A percentile compares a stretch with the other conserved stretches of the same genome.
Evolutionary conservation across 1,140 invertebrate species (phyloP).

Genomic region (Pomacea maculata): DNA sequence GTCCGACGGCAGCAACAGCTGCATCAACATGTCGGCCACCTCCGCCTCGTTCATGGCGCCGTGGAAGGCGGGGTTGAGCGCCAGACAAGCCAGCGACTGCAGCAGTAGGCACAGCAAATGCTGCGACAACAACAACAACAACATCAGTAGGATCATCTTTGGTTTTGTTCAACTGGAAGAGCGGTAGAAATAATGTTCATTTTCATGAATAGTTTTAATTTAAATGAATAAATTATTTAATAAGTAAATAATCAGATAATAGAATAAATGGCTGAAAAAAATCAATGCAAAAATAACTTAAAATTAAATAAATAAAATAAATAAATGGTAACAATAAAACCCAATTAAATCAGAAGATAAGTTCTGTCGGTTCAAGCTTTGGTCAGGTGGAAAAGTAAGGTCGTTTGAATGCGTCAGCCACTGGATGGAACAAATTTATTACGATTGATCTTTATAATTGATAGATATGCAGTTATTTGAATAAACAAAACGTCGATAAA

Average conservation of each 20-base stretch:
- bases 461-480: too few species aligned
- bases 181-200: background rate
- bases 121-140: slow-evolving; percentile 54
- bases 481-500: too few species aligned
- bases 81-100: slow-evolving; percentile 74
- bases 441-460: too few species aligned
- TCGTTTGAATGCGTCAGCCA: too few species aligned
- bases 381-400: too few species aligned
- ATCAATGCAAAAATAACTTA: too few species aligned
- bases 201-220: background rate
- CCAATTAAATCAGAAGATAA: too few species aligned
- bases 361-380: too few species aligned
- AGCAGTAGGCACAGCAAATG: slow-evolving; percentile 77
- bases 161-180: background rate
- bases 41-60: slow-evolving; percentile 71
- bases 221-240: background rate
- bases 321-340: too few species aligned
- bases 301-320: too few species aligned
- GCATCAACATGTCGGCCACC: slow-evolving; percentile 74
- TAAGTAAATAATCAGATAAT: background rate
- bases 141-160: too few species aligned
- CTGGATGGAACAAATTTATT: too few species aligned
- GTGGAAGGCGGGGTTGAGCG: slow-evolving; percentile 72
- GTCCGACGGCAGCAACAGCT: slow-evolving; percentile 77
- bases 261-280: background rate